Evolutionary conservation across 2,113 vertebrate genomes (phyloP), one percentile per base, ranked within the genome.

Genomic region (Dissostichus mawsoni): DNA sequence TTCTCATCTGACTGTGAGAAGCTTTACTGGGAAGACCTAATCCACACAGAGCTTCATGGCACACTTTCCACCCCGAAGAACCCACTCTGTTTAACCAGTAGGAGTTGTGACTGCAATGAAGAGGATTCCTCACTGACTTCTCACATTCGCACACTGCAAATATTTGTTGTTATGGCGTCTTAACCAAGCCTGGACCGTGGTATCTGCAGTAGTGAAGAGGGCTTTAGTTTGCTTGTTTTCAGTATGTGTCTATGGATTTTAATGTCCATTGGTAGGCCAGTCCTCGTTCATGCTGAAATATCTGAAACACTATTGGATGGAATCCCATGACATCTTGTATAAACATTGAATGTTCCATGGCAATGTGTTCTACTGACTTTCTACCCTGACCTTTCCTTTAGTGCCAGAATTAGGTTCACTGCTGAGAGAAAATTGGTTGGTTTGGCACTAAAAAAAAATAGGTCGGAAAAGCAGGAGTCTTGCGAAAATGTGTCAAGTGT

Each of bases 1-100:
- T 80, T 74, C 76, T 41, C 66, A 52, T 75, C 23, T 71, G 78
- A 77, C 71, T 80, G 81, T 25, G 47, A 67, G 14, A 18, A 73
- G 74, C 61, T 68, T 71, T 73, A 76, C 64, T 71, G 51, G 50
- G 44, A 78, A 25, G 29, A 33, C 48, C 51, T 25, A 53, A 81
- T 82, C 65, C 75, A 68, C 58, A 58, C 14, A 17, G 29, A 71
- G 55, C 56, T 56, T 56, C 50, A 45, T 48, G 59, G 50, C 57
- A 64, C 56, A 67, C 11, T 14, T 55, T 72, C 73, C 41, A 7
- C 18, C 62, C 55, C 67, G 50, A 83, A 63, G 76, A 69, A 52
- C 58, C 55, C 36, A 33, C 55, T 80, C 72, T 70, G 69, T 69
- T 81, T 55, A 48, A 23, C 48, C 62, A 80, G 55, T 44, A 23